Base-by-base conservation (phyloP, 2,888 invertebrate genomes). In the Eudemis profundana region DNA sequence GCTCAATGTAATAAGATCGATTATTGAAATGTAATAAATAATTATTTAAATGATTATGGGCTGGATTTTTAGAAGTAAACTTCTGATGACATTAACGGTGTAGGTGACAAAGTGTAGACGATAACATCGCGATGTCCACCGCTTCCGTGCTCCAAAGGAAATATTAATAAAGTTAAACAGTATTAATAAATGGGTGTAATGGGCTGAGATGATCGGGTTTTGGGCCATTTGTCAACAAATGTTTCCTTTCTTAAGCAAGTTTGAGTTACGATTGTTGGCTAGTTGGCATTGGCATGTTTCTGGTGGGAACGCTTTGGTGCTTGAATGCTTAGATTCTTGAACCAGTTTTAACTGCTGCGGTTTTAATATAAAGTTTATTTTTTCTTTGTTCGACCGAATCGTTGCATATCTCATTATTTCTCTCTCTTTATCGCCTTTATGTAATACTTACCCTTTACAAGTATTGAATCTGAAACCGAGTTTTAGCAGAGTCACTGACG, bases 111-210 rank as follows among this genome's bases (percentile, higher is more conserved):
- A 63, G 64, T 71, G 60, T 62, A 38, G 51, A 54, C 3, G 65
- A 65, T 65, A 65, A 60, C 51, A 65, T 65, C 65, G 47, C 46
- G 46, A 60, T 60, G 53, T 53, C 60, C 36, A 49, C 51, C 50
- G 57, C 67, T 68, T 70, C 70, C 72, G 72, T 63, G 66, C 53
- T 60, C 61, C 47, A 66, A 67, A 70, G 67, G 66, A 67, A 64
- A 51, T 54, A 63, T 61, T 57, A 65, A 65, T 68, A 68, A 49
- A 51, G 56, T 67, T 60, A 51, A 59, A 65, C 38, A 15, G 27
- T 29, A 40, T 60, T 65, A 53, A 46, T 65, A 65, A 53, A 64
- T 57, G 42, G 33, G 29, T n/a, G 15, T 63, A 63, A 57, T 64
- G 57, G 64, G 23, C 44, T 27, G 19, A 23, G 50, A 40, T 21